Conservation (phyloP, 2,888 invertebrate species). For the Caradrina kadenii region DNA sequence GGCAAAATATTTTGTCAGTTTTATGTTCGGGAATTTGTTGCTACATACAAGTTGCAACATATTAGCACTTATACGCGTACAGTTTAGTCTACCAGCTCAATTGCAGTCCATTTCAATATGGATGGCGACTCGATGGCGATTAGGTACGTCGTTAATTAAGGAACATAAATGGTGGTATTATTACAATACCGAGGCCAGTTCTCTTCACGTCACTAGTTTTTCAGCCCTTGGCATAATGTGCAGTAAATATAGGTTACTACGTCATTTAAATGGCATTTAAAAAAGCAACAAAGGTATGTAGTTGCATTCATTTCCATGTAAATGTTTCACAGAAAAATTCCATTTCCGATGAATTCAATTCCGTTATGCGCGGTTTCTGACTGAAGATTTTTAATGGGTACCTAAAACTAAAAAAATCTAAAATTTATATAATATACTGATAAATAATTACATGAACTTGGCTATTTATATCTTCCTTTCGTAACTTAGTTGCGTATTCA, state of each 20-base stretch:
- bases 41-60: too few species aligned
- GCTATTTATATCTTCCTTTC: constrained; percentile 11
- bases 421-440: background rate
- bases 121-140: constrained; percentile 24
- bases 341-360: constrained; percentile 25
- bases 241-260: constrained; percentile 31
- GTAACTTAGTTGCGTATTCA: background rate
- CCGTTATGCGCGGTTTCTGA: constrained; percentile 9
- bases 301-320: constrained; percentile 28
- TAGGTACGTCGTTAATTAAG: constrained; percentile 47
- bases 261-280: constrained; percentile 40
- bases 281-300: constrained; percentile 25
- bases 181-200: constrained; percentile 62
- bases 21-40: background rate
- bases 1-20: background rate
- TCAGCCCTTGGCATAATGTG: constrained; percentile 59
- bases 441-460: constrained; percentile 4
- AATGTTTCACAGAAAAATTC: constrained; percentile 38
- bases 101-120: constrained; percentile 34
- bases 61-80: constrained; percentile 4
- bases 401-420: background rate
- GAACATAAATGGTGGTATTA: constrained; percentile 65
- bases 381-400: background rate
- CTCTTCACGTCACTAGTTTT: constrained; percentile 38
- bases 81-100: constrained; percentile 21